phyloP scores from a whole-genome alignment of 2,888 invertebrate genomes.

The Limnephilus rhombicus region DNA sequence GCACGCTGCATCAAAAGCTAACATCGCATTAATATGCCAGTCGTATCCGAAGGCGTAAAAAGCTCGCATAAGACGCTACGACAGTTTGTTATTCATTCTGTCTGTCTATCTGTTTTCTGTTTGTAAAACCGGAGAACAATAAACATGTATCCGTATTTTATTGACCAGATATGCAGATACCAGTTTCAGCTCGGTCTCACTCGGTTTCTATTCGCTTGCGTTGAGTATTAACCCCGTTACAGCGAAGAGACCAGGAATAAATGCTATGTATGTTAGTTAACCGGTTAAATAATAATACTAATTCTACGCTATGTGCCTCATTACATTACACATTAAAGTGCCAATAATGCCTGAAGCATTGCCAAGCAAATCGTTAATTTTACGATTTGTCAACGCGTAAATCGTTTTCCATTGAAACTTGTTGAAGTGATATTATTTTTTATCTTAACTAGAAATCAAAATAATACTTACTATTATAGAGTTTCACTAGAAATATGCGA shows the following conservation, averaged over 20 bases:
- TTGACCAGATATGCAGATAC: neutral
- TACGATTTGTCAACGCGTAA: neutral
- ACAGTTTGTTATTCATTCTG: slow-evolving; percentile 17
- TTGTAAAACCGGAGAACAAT: slow-evolving; percentile 23
- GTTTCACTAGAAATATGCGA: neutral
- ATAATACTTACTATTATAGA: too few species aligned
- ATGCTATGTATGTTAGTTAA: slow-evolving; percentile 3
- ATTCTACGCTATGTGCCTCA: neutral
- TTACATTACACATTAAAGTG: slow-evolving; percentile 36
- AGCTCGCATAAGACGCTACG: slow-evolving; percentile 5
- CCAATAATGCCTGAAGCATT: neutral
- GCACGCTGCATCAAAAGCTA: neutral
- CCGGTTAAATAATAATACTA: slow-evolving; percentile 14
- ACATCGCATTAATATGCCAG: slow-evolving; percentile 24
- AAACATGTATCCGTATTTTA: slow-evolving; percentile 36
- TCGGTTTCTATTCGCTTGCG: slow-evolving; percentile 15
- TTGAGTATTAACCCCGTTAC: slow-evolving; percentile 42
- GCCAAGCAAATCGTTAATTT: neutral
- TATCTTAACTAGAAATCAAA: neutral
- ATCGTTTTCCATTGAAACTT: neutral
- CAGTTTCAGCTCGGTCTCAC: slow-evolving; percentile 4
- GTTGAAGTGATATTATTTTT: neutral
- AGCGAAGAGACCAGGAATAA: slow-evolving; percentile 7
- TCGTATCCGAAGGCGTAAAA: neutral
- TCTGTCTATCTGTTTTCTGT: slow-evolving; percentile 20